phyloP scores from a whole-genome alignment of 2,113 vertebrate species.

The Gallinago undulata region DNA sequence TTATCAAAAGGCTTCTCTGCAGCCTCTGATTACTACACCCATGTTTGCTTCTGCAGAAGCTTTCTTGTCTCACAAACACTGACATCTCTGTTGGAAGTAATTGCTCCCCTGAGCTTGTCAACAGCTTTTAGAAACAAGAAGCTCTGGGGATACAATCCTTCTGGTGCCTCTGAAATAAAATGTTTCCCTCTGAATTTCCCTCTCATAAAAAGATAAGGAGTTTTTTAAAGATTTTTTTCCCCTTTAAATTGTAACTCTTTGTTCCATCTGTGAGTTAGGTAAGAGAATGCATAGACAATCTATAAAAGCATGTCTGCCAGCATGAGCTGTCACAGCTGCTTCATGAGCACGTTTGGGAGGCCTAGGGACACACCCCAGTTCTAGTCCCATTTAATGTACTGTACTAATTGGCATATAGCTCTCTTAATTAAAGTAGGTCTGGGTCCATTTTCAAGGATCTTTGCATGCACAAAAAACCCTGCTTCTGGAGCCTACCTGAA shows the following conservation, averaged over 20 bases:
- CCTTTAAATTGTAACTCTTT: background rate
- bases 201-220: background rate
- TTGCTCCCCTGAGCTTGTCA: constrained; percentile 35
- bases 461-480: background rate
- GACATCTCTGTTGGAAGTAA: background rate
- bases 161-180: background rate
- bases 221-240: background rate
- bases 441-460: background rate
- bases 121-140: background rate
- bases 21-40: background rate
- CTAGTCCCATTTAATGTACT: background rate
- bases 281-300: background rate
- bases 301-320: background rate
- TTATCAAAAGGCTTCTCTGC: background rate
- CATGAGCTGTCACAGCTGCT: background rate
- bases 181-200: background rate
- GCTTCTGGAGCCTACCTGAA: background rate
- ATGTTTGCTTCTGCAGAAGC: background rate
- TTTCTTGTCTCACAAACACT: constrained; percentile 24
- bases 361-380: background rate
- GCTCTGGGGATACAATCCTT: background rate
- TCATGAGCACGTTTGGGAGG: background rate
- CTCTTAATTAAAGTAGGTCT: constrained; percentile 10
- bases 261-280: background rate
- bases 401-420: background rate